Conservation (phyloP, 2,113 vertebrate genomes). For the Corythoichthys haematopterus region DNA sequence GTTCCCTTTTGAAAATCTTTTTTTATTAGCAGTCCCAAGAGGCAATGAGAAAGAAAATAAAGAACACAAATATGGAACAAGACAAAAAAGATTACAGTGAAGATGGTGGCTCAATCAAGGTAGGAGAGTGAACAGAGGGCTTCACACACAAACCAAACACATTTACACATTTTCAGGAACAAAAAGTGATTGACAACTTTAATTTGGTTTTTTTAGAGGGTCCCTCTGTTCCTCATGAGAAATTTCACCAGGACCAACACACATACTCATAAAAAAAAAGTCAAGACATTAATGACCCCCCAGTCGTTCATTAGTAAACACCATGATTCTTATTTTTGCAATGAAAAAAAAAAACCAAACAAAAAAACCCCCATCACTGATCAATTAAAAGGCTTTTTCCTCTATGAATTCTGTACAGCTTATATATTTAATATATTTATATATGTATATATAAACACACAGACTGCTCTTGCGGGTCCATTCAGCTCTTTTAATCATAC, state of each 20-base stretch:
- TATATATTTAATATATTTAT: constrained; percentile 57
- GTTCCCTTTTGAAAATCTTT: constrained; percentile 46
- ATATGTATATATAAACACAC: constrained; percentile 5
- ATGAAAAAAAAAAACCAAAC: constrained; percentile 28
- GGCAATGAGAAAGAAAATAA: constrained; percentile 50
- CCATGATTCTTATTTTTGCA: constrained; percentile 27
- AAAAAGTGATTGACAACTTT: constrained; percentile 38
- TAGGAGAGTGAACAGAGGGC: constrained; percentile 55
- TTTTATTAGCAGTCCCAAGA: constrained; percentile 71
- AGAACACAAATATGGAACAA: constrained; percentile 9
- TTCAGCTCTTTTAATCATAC: neutral
- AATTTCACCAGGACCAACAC: constrained; percentile 69
- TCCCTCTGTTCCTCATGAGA: constrained; percentile 72
- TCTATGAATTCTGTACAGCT: constrained; percentile 74
- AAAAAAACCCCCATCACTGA: constrained; percentile 20
- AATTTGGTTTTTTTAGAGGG: constrained; percentile 39
- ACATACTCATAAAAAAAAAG: constrained; percentile 25
- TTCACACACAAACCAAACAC: constrained; percentile 23
- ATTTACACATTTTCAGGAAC: constrained; percentile 24
- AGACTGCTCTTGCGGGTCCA: neutral
- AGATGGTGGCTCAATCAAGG: constrained; percentile 35
- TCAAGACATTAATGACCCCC: constrained; percentile 6
- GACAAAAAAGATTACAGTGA: constrained; percentile 46
- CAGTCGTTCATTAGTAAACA: constrained; percentile 26
- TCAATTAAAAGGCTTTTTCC: constrained; percentile 65